phyloP scores from a whole-genome alignment of 2,797 vertebrate species.

The Siniperca scherzeri region DNA sequence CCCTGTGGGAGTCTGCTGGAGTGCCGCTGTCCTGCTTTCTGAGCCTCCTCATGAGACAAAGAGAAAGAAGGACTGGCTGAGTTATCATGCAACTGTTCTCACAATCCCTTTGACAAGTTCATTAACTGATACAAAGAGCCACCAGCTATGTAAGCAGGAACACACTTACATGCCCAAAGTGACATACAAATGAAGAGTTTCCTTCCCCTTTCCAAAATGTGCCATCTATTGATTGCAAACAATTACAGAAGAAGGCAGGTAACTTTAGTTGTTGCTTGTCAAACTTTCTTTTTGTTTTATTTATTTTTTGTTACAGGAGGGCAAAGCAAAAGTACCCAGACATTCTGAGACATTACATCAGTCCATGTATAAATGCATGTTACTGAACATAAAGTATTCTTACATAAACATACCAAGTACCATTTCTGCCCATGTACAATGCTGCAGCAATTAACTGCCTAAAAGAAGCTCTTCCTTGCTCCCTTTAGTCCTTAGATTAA shows the following conservation, averaged over 20 bases:
- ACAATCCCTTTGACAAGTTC: constrained; percentile 9
- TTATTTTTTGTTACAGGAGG: neutral
- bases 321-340: too few relatives aligned
- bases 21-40: constrained; percentile 58
- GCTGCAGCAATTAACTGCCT: neutral
- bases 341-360: neutral
- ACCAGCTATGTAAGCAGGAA: neutral
- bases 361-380: neutral
- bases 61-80: constrained; percentile 5
- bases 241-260: neutral
- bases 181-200: neutral
- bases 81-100: constrained; percentile 5
- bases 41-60: constrained; percentile 31
- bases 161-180: neutral
- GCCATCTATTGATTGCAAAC: neutral
- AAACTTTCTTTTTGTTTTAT: neutral
- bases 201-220: neutral
- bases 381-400: neutral
- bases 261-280: neutral
- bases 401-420: neutral
- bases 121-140: constrained; percentile 1
- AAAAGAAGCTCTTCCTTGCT: too few relatives aligned
- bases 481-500: too few relatives aligned
- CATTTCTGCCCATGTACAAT: neutral
- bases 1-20: constrained; percentile 52